Base-by-base conservation (phyloP, 1,140 invertebrate species). In the Drosophila biarmipes region DNA sequence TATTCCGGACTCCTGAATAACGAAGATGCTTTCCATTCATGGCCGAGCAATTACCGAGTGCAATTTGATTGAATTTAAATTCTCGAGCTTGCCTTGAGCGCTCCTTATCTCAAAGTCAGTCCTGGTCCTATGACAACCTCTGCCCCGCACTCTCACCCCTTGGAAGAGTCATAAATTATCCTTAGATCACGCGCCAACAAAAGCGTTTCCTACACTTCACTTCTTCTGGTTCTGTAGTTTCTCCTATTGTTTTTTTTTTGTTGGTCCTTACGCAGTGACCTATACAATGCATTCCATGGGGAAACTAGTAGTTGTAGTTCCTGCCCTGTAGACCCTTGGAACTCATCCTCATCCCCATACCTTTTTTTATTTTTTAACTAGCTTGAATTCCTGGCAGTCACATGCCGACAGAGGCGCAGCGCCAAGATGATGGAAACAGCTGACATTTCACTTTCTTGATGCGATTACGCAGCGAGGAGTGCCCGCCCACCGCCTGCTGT, bases 401-500 rank as follows among this genome's bases (percentile, higher is more conserved):
- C 73, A 76, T 75, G 77, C 69, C 69, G 42, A 45, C 63, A 45
- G 63, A 37, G 48, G 51, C 63, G 49, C 34, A 56, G 52, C 51
- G 64, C 35, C 64, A 68, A 74, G 71, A 68, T 76, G 73, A 76
- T 76, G 73, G 62, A 81, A 81, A 81, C 78, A 77, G 78, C 78
- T 81, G 78, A 81, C 78, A 81, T 81, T 81, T 81, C 78, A 81
- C 78, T 81, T 81, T 81, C 79, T 76, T 77, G 73, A 77, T 80
- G 78, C 78, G 78, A 80, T 80, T 80, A 80, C 78, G 73, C 78
- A 80, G 78, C 55, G 51, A 57, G 59, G 51, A 75, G 58, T 62
- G 53, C 58, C 14, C 24, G 35, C 53, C 42, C 24, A n/a, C n/a
- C n/a, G n/a, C 24, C 21, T 46, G 35, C 37, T 40, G 37, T 34